Base-by-base conservation (phyloP, 2,888 invertebrate species). In the Aproaerema taeniolella region DNA sequence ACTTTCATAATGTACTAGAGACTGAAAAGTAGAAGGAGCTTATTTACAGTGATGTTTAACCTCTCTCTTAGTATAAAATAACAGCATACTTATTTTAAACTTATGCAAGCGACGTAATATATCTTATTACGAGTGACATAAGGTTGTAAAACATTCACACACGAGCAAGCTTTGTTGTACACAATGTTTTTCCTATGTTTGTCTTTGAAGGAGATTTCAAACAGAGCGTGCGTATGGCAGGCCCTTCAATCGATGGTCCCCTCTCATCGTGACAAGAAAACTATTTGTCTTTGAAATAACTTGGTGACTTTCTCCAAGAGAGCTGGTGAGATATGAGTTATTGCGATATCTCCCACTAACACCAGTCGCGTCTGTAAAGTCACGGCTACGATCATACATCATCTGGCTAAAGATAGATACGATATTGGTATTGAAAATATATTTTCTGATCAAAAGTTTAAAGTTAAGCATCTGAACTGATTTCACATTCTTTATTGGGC, bases 281-380 rank as follows among this genome's bases (percentile, higher is more conserved):
- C 74, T 83, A 76, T 85, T 81, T 82, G 81, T 80, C 72, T 82
- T 80, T 55, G 59, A 69, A 80, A 80, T 79, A 75, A 68, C 77
- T 77, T 66, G 63, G 67, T 62, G 72, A 70, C 71, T 76, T 74
- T 77, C 71, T 74, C 70, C 47, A 45, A 48, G 43, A 48, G 48
- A 45, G 61, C 60, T 60, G 49, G 58, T 48, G 51, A 51, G 54
- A 61, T 61, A 70, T 71, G 67, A 76, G 60, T 74, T 77, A 77
- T 75, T 64, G 62, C 62, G 52, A 61, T 67, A 65, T 68, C 64
- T 60, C 61, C 58, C 61, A 61, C 58, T 61, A 61, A 71, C 67
- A 66, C 58, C 12, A 55, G 59, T 63, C 52, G 53, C 52, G 53
- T 59, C 56, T 60, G 54, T 58, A 54, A 14, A 61, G 61, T 64